Conservation (phyloP, 2,888 invertebrate species). For the Spatulosminthurus flaviceps region DNA sequence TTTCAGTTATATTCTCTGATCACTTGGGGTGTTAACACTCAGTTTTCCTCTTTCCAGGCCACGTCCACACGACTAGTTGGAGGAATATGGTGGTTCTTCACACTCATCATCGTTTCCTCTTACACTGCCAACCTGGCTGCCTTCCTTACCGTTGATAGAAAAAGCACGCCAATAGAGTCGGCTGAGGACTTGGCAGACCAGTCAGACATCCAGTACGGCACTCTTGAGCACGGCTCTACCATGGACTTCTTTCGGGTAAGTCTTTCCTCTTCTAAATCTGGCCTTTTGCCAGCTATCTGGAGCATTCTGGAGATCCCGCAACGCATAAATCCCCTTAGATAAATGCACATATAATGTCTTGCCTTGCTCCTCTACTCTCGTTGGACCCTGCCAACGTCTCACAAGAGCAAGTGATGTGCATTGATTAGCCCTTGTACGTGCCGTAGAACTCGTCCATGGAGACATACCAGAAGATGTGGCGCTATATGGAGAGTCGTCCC, state of each 20-base stretch:
- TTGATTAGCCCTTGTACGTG: background rate
- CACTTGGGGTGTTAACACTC: too few species aligned
- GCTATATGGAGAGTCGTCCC: constrained; percentile 86
- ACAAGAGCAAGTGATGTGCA: too few species aligned
- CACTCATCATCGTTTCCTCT: constrained; percentile 96
- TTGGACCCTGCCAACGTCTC: background rate
- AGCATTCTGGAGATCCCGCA: too few species aligned
- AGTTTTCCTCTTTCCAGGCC: constrained; percentile 70
- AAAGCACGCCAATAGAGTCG: constrained; percentile 94
- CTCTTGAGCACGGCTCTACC: constrained; percentile 91
- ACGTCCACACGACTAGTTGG: constrained; percentile 95
- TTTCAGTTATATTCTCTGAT: too few species aligned
- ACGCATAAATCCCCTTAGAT: too few species aligned
- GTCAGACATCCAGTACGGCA: constrained; percentile 92
- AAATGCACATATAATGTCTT: too few species aligned
- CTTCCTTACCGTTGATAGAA: constrained; percentile 95
- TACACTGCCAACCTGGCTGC: constrained; percentile 99
- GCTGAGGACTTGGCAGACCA: constrained; percentile 95
- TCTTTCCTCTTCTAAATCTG: constrained; percentile 48
- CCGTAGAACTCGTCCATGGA: constrained; percentile 85
- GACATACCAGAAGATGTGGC: constrained; percentile 94
- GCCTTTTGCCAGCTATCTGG: background rate
- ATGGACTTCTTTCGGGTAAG: constrained; percentile 95
- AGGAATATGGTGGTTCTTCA: constrained; percentile 99
- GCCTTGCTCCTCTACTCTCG: too few species aligned